A percentile compares a stretch with the other conserved stretches of the same genome.
Evolutionary conservation across 1,140 invertebrate species (phyloP).

Genomic region (Ostrea denselamellosa): DNA sequence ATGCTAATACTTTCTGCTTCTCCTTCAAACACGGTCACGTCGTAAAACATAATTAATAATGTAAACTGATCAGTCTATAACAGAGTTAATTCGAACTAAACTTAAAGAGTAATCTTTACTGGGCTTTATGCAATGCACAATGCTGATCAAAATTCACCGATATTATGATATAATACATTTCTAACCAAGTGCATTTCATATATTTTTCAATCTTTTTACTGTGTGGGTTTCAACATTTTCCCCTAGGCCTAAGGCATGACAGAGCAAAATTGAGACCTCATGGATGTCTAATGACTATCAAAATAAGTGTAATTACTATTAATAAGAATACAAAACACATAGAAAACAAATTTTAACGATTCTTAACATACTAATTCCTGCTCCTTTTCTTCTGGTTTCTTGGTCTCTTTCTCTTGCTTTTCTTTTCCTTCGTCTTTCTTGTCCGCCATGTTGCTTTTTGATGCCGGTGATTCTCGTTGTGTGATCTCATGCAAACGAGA

Average conservation of each 20-base stretch:
- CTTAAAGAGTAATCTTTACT: too few relatives aligned
- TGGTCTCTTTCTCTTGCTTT: slow-evolving; percentile 70
- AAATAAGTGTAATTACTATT: not conserved
- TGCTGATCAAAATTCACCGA: too few relatives aligned
- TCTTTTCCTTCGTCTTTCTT: slow-evolving; percentile 71
- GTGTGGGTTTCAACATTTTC: not conserved
- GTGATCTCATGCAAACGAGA: not conserved
- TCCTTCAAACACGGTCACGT: too few relatives aligned
- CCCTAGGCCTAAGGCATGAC: not conserved
- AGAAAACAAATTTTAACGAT: not conserved
- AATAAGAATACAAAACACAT: too few relatives aligned
- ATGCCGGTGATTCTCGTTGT: slow-evolving; percentile 59
- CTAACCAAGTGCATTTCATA: too few relatives aligned
- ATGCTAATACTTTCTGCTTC: too few relatives aligned
- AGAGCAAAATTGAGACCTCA: not conserved
- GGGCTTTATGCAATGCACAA: too few relatives aligned
- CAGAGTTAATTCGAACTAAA: too few relatives aligned
- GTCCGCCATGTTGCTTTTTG: slow-evolving; percentile 68
- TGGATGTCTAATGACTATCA: not conserved
- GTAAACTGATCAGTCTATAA: too few relatives aligned
- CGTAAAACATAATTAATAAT: too few relatives aligned
- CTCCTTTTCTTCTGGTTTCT: slow-evolving; percentile 73
- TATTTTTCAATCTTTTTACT: too few relatives aligned
- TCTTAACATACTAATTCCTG: slow-evolving; percentile 69
- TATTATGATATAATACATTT: too few relatives aligned